phyloP scores from a whole-genome alignment of 2,113 vertebrate species.

The Candoia aspera region DNA sequence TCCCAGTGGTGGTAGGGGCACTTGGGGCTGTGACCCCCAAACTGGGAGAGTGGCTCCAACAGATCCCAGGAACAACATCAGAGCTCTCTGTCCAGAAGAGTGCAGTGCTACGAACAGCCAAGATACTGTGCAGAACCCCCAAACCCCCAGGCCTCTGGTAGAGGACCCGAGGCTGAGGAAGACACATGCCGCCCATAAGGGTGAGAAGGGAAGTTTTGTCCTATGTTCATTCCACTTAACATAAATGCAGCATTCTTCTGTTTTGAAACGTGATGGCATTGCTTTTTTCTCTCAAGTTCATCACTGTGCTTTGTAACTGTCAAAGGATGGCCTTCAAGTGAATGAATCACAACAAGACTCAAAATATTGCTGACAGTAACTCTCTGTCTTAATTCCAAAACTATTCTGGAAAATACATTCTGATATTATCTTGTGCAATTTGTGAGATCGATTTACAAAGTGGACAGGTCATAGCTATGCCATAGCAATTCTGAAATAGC shows the following conservation, averaged over 20 bases:
- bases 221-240: constrained; percentile 24
- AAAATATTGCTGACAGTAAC: constrained; percentile 41
- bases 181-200: no score
- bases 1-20: no score
- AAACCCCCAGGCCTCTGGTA: no score
- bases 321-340: constrained; percentile 45
- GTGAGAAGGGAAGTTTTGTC: no score
- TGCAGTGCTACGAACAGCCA: no score
- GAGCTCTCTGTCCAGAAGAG: no score
- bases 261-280: constrained; percentile 7
- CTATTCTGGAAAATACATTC: constrained; percentile 27
- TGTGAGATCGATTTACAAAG: constrained; percentile 26
- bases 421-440: constrained; percentile 22
- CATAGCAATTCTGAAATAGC: constrained; percentile 30
- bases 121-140: no score
- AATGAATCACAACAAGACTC: constrained; percentile 45
- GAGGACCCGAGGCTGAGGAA: no score
- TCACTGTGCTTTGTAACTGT: constrained; percentile 35
- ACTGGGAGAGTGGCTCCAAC: no score
- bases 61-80: no score
- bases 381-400: constrained; percentile 51
- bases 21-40: no score
- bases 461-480: constrained; percentile 32
- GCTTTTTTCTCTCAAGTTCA: constrained; percentile 9
- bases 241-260: neutral